phyloP scores from a whole-genome alignment of 2,888 invertebrate species.

The Brenthis daphne region DNA sequence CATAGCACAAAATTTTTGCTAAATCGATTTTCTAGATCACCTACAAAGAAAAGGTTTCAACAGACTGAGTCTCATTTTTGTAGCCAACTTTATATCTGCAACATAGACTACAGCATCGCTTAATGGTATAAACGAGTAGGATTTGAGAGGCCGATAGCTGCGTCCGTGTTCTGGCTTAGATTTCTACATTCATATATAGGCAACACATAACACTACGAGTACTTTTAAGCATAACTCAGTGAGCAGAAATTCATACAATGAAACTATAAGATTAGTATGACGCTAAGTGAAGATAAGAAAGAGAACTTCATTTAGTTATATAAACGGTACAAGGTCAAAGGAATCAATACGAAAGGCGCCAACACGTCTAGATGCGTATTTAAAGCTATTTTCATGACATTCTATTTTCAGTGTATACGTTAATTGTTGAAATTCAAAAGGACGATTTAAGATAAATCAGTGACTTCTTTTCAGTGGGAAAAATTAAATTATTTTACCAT shows the following conservation, averaged over 20 bases:
- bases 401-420: slow-evolving; percentile 5
- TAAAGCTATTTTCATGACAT: slow-evolving; percentile 13
- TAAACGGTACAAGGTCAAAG: slow-evolving; percentile 62
- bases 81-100: neutral
- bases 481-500: too few species aligned
- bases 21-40: slow-evolving; percentile 7
- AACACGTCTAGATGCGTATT: slow-evolving; percentile 51
- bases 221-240: too few species aligned
- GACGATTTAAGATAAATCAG: too few species aligned
- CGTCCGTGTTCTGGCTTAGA: neutral
- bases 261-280: neutral
- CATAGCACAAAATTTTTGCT: slow-evolving; percentile 5
- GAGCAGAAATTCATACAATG: too few species aligned
- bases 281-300: slow-evolving; percentile 15
- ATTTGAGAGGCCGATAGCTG: neutral
- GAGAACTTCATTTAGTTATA: slow-evolving; percentile 48
- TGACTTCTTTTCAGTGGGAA: too few species aligned
- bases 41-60: slow-evolving; percentile 4
- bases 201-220: too few species aligned
- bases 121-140: slow-evolving; percentile 15
- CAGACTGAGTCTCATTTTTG: slow-evolving; percentile 11
- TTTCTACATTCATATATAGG: neutral
- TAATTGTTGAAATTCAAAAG: neutral
- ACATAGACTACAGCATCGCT: slow-evolving; percentile 1
- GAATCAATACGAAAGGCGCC: slow-evolving; percentile 70